Evolutionary conservation across 2,113 vertebrate genomes (phyloP).

Genomic region (Alligator sinensis): DNA sequence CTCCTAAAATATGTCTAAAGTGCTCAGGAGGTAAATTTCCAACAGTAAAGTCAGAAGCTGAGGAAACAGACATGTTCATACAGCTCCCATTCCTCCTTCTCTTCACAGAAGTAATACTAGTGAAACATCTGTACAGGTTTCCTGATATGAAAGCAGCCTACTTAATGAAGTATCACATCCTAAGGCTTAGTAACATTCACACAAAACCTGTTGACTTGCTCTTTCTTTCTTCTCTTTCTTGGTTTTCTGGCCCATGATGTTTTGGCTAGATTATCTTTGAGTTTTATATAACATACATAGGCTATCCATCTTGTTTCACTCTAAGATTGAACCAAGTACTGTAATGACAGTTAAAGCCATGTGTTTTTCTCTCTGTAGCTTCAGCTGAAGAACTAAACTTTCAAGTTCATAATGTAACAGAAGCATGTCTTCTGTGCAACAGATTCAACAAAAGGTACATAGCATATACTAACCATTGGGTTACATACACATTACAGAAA

Average conservation of each 20-base stretch:
- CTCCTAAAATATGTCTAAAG: background rate
- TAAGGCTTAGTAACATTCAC: background rate
- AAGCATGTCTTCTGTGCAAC: background rate
- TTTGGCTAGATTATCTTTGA: background rate
- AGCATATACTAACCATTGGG: background rate
- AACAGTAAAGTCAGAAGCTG: background rate
- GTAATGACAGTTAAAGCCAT: background rate
- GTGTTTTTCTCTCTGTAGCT: background rate
- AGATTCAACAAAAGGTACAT: background rate
- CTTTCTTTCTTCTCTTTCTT: background rate
- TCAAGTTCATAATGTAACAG: background rate
- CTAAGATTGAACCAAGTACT: background rate
- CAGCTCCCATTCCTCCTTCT: background rate
- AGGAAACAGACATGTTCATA: rapidly evolving
- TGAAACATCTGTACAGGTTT: background rate
- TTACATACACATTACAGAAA: background rate
- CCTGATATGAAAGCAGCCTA: background rate
- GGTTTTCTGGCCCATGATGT: rapidly evolving
- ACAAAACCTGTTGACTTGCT: background rate
- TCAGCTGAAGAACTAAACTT: background rate
- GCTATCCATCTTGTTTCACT: background rate
- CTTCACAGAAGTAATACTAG: background rate
- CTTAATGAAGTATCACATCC: too few species aligned
- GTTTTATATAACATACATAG: background rate
- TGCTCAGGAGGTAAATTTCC: background rate